Evolutionary conservation across 2,113 vertebrate genomes (phyloP), one percentile per base, ranked within the genome.

Genomic region (Sula dactylatra): DNA sequence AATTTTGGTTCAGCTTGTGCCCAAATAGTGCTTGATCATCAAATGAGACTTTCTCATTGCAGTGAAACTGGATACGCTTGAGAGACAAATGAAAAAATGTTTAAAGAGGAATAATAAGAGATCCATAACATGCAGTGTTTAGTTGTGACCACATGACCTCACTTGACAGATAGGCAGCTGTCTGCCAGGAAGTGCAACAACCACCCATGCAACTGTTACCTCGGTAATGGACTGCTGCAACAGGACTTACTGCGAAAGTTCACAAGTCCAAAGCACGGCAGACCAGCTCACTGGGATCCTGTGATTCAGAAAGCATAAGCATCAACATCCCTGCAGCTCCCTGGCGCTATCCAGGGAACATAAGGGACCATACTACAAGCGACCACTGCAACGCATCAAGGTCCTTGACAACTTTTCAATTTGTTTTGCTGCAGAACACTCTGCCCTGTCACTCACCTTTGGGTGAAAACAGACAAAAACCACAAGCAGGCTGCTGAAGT

Each of bases 311-410:
- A 65, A 81, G 29, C 3, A 1, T 0, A 45, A 74, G 20, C 42
- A 84, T 5, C 27, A 29, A 18, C 44, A 36, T 44, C 22, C 47
- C 76, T 27, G 47, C 42, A 82, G 72, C 65, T 42, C 47, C 65
- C 24, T 36, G 18, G 31, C 40, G 49, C 71, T 36, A 17, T 11
- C 16, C 77, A 54, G 36, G 21, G 12, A 88, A 64, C 16, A 16
- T 44, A 44, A 44, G 44, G 44, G 22, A n/a, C 64, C n/a, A 54
- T 25, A 49, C 16, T 16, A 22, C 15, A n/a, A 31, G 27, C 0
- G 0, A 66, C 17, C 36, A 65, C 16, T 42, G 31, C 38, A 67
- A 16, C 0, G 0, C 16, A 29, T 55, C 40, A 49, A 71, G 52
- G 55, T 6, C 50, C 42, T 81, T 27, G 22, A 56, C 32, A 67